A percentile compares a stretch with the other conserved stretches of the same genome.
These are phyloP conservation scores for Colistium nudipinnis DNA, from an alignment of 2,113 vertebrate genomes.

Conservation along the genomic window DNA sequence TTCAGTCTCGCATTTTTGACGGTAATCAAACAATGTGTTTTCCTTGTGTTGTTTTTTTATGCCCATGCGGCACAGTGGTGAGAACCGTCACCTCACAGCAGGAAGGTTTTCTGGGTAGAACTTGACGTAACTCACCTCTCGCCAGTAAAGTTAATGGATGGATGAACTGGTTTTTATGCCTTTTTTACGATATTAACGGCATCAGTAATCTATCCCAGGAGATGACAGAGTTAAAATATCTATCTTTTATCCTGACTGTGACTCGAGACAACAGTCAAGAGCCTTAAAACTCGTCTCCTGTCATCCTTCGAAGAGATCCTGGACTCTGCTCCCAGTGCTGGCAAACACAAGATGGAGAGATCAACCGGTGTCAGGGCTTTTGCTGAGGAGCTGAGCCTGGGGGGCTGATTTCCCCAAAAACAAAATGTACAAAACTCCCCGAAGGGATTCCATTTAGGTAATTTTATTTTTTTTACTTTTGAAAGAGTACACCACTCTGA, in stretches of 20 bases:
- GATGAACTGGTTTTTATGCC: not conserved
- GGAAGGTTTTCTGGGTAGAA: no score
- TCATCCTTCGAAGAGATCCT: not conserved
- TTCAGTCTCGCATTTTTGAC: no score
- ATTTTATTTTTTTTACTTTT: no score
- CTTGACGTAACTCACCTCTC: no score
- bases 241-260: not conserved
- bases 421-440: not conserved
- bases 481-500: not conserved
- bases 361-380: not conserved
- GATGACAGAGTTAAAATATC: not conserved
- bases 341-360: not conserved
- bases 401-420: not conserved
- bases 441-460: no score
- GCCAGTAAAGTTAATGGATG: no score
- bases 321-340: constrained; percentile 2
- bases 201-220: not conserved
- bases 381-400: constrained; percentile 6
- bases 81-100: no score
- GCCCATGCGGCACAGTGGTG: no score
- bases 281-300: not conserved
- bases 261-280: not conserved
- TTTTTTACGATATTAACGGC: constrained; percentile 1
- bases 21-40: no score
- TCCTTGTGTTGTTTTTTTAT: no score